Conservation (phyloP, 2,888 invertebrate genomes). For the Melinaea marsaeus region DNA sequence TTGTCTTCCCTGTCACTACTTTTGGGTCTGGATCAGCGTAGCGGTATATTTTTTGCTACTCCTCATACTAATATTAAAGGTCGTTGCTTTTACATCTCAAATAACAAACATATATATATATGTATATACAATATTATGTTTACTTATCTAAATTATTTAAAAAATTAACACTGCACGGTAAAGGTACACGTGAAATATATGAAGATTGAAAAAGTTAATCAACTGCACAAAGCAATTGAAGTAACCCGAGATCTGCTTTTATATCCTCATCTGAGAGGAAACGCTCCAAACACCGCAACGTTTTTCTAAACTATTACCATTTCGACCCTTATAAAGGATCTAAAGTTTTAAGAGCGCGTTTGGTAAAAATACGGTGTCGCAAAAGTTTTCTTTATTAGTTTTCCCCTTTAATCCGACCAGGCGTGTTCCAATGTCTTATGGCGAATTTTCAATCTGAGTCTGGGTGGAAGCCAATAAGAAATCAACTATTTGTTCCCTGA, state of each 20-base stretch:
- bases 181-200: constrained; percentile 24
- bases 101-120: constrained; percentile 10
- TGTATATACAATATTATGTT: constrained; percentile 5
- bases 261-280: constrained; percentile 47
- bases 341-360: constrained; percentile 70
- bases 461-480: constrained; percentile 76
- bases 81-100: not conserved
- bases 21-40: constrained; percentile 38
- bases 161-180: constrained; percentile 17
- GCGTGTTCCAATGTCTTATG: constrained; percentile 77
- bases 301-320: constrained; percentile 61
- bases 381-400: constrained; percentile 78
- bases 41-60: constrained; percentile 46
- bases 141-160: constrained; percentile 18
- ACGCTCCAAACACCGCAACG: constrained; percentile 41
- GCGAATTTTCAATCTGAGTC: constrained; percentile 77
- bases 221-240: constrained; percentile 46
- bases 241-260: constrained; percentile 49
- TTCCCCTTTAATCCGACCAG: constrained; percentile 74
- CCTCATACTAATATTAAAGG: constrained; percentile 10
- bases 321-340: constrained; percentile 66
- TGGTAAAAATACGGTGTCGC: constrained; percentile 77
- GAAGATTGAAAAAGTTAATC: constrained; percentile 54
- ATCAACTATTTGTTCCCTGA: constrained; percentile 76
- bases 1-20: constrained; percentile 56